phyloP scores from a whole-genome alignment of 2,113 vertebrate species.

The Tupaia tana region DNA sequence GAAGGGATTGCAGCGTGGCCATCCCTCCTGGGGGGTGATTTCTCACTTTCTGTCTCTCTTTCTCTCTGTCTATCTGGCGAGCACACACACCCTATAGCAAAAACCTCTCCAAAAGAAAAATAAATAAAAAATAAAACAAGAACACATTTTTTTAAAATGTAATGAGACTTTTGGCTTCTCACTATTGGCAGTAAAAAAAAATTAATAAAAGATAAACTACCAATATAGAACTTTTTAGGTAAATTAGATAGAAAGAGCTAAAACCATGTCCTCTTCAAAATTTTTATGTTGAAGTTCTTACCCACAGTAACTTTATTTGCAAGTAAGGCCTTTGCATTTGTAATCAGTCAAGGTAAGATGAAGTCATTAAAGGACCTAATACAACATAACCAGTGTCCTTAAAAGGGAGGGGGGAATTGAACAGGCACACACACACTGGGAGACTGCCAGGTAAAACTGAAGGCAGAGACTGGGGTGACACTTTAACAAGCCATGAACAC shows the following conservation, averaged over 20 bases:
- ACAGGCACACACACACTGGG: not conserved
- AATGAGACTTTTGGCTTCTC: constrained; percentile 41
- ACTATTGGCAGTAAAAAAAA: constrained; percentile 53
- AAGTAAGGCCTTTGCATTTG: not conserved
- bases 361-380: not conserved
- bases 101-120: too few species aligned
- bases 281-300: not conserved
- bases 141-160: constrained; percentile 49
- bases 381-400: not conserved
- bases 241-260: not conserved
- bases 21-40: too few species aligned
- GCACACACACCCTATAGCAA: too few species aligned
- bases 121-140: too few species aligned
- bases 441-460: not conserved
- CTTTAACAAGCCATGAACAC: not conserved
- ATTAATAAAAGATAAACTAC: not conserved
- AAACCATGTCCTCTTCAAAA: not conserved
- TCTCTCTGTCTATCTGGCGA: too few species aligned
- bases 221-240: not conserved
- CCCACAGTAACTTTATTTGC: not conserved
- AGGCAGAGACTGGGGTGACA: not conserved
- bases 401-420: not conserved
- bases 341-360: not conserved
- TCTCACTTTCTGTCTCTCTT: too few species aligned
- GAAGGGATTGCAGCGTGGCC: too few species aligned